Percentiles rank a stretch among this genome's conserved stretches.
Evolutionary conservation across 2,888 invertebrate species (phyloP).

Genomic region (Stenotaenia linearis): DNA sequence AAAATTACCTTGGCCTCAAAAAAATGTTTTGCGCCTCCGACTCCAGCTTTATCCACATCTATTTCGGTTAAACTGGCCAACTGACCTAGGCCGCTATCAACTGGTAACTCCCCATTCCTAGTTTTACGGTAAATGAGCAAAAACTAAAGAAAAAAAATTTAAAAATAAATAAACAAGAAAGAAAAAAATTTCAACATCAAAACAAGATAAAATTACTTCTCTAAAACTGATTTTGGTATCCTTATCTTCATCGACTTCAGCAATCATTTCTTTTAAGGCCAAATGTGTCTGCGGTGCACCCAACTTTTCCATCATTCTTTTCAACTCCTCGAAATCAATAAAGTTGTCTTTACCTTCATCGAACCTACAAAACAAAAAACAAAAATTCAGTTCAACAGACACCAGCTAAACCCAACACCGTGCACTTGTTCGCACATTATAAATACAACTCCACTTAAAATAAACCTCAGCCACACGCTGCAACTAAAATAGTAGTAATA

Average conservation of each 20-base stretch:
- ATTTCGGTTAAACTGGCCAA: constrained; percentile 83
- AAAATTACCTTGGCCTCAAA: constrained; percentile 78
- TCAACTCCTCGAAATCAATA: constrained; percentile 81
- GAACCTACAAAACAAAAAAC: constrained; percentile 72
- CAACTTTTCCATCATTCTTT: constrained; percentile 93
- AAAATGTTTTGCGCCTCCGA: constrained; percentile 89
- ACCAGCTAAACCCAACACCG: too few relatives aligned
- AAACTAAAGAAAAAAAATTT: constrained; percentile 48
- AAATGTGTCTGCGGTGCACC: constrained; percentile 94
- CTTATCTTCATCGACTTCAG: constrained; percentile 49
- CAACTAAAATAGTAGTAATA: background rate
- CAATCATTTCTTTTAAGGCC: constrained; percentile 87
- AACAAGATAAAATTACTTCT: constrained; percentile 55
- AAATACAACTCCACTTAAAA: background rate
- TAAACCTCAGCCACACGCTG: background rate
- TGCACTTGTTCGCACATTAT: background rate
- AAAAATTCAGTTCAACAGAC: background rate
- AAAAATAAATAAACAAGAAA: background rate
- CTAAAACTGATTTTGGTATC: constrained; percentile 72
- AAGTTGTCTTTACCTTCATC: constrained; percentile 84
- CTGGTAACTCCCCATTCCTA: constrained; percentile 78
- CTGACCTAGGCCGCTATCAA: constrained; percentile 78
- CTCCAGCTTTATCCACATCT: constrained; percentile 88
- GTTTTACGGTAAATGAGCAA: constrained; percentile 72
- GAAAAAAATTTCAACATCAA: background rate